Evolutionary conservation across 2,888 invertebrate genomes (phyloP).

Genomic region (Schizotus pectinicornis): DNA sequence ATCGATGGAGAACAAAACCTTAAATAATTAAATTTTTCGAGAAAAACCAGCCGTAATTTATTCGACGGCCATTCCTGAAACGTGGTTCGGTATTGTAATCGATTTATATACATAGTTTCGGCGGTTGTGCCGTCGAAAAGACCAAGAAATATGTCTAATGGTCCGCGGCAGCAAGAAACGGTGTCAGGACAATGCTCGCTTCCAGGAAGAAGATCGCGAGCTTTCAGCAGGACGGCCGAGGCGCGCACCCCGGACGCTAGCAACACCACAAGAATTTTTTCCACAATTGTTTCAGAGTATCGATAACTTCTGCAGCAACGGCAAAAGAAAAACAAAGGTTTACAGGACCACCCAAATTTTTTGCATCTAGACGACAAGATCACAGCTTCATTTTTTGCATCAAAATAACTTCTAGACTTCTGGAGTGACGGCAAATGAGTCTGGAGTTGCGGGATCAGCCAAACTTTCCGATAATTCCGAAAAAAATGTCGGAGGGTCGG

Average conservation of each 20-base stretch:
- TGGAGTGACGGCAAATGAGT: too few species aligned
- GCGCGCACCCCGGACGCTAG: slow-evolving; percentile 5
- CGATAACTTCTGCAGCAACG: too few species aligned
- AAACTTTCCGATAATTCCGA: too few species aligned
- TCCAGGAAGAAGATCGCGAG: slow-evolving; percentile 31
- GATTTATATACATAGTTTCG: slow-evolving; percentile 40
- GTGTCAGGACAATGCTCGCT: slow-evolving; percentile 28
- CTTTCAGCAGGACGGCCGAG: not conserved
- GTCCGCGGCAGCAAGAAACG: slow-evolving; percentile 18
- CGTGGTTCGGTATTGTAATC: slow-evolving; percentile 41
- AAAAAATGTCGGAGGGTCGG: too few species aligned
- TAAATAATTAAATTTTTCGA: slow-evolving; percentile 12
- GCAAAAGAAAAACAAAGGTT: too few species aligned
- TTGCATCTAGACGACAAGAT: too few species aligned
- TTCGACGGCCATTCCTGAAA: slow-evolving; percentile 33
- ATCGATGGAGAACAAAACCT: slow-evolving; percentile 16
- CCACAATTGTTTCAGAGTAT: too few species aligned
- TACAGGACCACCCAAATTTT: too few species aligned
- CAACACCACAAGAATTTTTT: slow-evolving; percentile 7
- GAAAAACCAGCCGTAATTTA: slow-evolving; percentile 32
- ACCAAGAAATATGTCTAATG: not conserved
- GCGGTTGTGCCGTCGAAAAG: slow-evolving; percentile 29
- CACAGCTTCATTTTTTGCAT: too few species aligned
- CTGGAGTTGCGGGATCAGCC: too few species aligned
- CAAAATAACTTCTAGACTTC: too few species aligned